Evolutionary conservation across 2,797 vertebrate species (phyloP), one percentile per base, ranked within the genome.

Genomic region (Falco peregrinus): DNA sequence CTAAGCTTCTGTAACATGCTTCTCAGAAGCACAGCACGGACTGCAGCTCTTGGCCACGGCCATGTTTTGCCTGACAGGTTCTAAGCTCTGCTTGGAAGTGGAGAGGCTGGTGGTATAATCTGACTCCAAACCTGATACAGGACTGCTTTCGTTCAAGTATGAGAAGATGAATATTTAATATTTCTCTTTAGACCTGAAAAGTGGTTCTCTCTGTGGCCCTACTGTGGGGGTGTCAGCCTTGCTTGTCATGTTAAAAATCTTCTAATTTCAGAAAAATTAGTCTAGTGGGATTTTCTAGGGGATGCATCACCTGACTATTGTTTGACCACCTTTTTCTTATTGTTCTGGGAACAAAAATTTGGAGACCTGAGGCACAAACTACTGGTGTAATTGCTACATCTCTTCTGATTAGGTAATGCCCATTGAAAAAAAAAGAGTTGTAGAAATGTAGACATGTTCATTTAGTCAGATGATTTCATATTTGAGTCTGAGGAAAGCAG

Each of bases 321-420:
- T 84, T 86, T 75, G 68, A 61, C 70, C 70, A 87, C 59, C 45
- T 94, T 71, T 82, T 93, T 92, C 57, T 81, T 83, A 65, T 39
- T 80, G 60, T 88, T 65, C 2, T 1, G 24, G 47, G 35, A 89
- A 73, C 4, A 93, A 90, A 93, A 90, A 77, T 60, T 56, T 54
- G 26, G 39, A 83, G 47, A 74, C 51, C 43, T 80, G 73, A 85
- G 51, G 71, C 71, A 74, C 78, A 92, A 91, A 41, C 22, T 84
- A 47, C 57, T 67, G 22, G 67, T 67, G 33, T 10, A 92, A 89
- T 43, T 92, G 31, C 10, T 54, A 78, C 47, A 71, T 93, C 54
- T 91, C 41, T 76, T 94, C 54, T 91, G 64, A 69, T 95, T 93
- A 93, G 57, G 60, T 93, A 93, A 76, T 79, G n/a, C 14, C 59